phyloP scores from a whole-genome alignment of 2,888 invertebrate species.

The Chrysina gloriosa region DNA sequence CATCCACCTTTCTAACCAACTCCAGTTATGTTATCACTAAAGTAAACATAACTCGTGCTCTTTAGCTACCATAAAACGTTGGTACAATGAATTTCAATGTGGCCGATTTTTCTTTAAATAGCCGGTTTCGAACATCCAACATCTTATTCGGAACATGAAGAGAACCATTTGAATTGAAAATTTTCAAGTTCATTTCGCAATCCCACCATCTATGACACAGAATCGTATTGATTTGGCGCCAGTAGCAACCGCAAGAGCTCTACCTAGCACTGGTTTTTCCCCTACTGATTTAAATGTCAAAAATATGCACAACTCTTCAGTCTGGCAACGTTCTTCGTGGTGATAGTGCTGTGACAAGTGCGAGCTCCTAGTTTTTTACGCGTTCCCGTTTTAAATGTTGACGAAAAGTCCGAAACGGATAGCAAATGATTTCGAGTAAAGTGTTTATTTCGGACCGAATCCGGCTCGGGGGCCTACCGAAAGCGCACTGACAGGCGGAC shows the following conservation, averaged over 20 bases:
- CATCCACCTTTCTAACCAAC: too few species aligned
- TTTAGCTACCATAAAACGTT: too few species aligned
- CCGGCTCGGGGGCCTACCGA: neutral
- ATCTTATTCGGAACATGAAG: too few species aligned
- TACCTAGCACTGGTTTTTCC: neutral
- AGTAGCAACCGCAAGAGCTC: neutral
- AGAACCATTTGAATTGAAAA: too few species aligned
- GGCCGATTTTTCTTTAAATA: too few species aligned
- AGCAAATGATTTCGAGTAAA: conserved; percentile 19
- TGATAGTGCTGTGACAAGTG: neutral
- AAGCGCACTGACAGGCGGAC: conserved; percentile 7
- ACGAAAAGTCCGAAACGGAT: conserved; percentile 3
- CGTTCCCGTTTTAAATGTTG: neutral
- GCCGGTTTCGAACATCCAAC: too few species aligned
- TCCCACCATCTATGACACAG: neutral
- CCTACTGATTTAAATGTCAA: conserved; percentile 39
- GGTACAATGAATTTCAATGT: too few species aligned
- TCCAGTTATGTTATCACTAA: too few species aligned
- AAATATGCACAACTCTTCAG: conserved; percentile 13
- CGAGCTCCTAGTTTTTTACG: neutral
- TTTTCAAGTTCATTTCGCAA: too few species aligned
- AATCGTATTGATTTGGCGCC: neutral
- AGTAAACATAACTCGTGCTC: too few species aligned
- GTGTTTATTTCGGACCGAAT: neutral
- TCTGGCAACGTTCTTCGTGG: conserved; percentile 4